phyloP scores from a whole-genome alignment of 2,888 invertebrate genomes.

The Macaria notata region DNA sequence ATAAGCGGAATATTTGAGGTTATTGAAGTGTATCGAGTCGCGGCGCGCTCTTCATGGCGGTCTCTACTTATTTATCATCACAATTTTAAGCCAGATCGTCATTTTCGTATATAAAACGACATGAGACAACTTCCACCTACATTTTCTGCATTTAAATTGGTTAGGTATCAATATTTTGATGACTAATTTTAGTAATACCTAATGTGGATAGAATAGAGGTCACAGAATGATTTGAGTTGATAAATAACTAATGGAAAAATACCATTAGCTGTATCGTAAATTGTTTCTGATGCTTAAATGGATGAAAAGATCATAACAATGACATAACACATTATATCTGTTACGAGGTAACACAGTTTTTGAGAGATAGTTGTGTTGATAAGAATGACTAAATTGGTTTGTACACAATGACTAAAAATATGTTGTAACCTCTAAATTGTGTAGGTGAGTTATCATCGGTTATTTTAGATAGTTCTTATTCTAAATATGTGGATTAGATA shows the following conservation, averaged over 20 bases:
- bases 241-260: slow-evolving; percentile 12
- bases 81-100: slow-evolving; percentile 20
- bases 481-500: too few relatives aligned
- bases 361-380: background rate
- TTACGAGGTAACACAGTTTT: slow-evolving; percentile 5
- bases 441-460: background rate
- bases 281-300: slow-evolving; percentile 1
- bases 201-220: slow-evolving; percentile 10
- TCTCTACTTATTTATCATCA: slow-evolving; percentile 26
- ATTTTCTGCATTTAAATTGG: slow-evolving; percentile 8
- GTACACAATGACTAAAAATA: background rate
- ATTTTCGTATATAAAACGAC: slow-evolving; percentile 39
- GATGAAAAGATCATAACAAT: slow-evolving; percentile 8
- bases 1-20: slow-evolving; percentile 37
- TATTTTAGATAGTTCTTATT: too few relatives aligned
- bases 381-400: slow-evolving; percentile 2
- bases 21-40: slow-evolving; percentile 28
- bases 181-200: slow-evolving; percentile 15
- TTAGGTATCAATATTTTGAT: slow-evolving; percentile 7
- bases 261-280: slow-evolving; percentile 3
- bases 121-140: slow-evolving; percentile 23
- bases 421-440: background rate
- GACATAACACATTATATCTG: slow-evolving; percentile 5
- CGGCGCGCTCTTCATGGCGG: background rate
- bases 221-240: slow-evolving; percentile 5